Conservation (phyloP, 2,797 vertebrate species). For the Urosaurus nigricauda region DNA sequence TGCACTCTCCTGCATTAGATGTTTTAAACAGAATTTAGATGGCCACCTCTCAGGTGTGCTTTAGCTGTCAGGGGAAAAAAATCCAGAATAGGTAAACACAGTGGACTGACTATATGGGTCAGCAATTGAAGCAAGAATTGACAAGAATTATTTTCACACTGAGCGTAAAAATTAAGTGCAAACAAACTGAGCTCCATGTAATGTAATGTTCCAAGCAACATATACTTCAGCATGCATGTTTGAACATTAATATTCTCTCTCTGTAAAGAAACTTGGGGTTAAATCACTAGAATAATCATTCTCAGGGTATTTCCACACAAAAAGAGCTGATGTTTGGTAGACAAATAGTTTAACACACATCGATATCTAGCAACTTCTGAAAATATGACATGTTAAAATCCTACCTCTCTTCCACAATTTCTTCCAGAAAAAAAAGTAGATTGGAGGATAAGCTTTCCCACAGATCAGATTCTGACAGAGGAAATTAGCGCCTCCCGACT, state of each 20-base stretch:
- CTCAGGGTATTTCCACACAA: neutral
- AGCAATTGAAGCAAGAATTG: neutral
- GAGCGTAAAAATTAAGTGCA: neutral
- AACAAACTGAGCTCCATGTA: neutral
- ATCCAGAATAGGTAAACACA: neutral
- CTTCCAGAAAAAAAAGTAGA: neutral
- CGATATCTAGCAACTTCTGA: neutral
- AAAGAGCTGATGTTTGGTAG: neutral
- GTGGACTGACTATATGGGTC: neutral
- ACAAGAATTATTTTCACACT: neutral
- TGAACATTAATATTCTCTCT: neutral
- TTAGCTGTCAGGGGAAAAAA: neutral
- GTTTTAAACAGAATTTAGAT: too few species aligned
- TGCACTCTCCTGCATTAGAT: too few species aligned
- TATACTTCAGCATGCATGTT: neutral
- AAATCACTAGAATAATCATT: neutral
- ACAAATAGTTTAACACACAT: neutral
- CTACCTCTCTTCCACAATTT: neutral
- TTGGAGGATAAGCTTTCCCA: neutral
- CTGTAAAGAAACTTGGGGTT: neutral
- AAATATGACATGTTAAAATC: neutral
- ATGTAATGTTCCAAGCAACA: neutral
- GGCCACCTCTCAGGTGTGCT: too few species aligned
- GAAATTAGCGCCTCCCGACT: too few species aligned
- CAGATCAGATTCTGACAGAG: neutral